Percentiles rank a stretch among this genome's conserved stretches.
phyloP scores from a whole-genome alignment of 2,888 invertebrate genomes.

The Mamestra brassicae region DNA sequence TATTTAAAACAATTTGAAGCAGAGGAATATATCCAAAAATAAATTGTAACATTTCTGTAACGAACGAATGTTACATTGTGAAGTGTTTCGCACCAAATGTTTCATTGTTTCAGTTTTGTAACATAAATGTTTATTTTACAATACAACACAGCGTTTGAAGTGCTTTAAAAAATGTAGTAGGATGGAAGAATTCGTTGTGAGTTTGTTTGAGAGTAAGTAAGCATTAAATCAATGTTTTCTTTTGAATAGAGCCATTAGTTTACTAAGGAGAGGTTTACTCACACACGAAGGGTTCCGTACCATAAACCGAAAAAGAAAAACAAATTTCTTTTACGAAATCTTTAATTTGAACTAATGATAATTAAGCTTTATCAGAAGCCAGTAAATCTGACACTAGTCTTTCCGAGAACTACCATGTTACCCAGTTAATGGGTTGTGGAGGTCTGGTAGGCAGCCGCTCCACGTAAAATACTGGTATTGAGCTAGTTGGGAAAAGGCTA shows the following conservation, averaged over 20 bases:
- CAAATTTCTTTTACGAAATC: no score
- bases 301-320: no score
- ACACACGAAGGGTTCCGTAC: no score
- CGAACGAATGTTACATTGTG: constrained; percentile 30
- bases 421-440: no score
- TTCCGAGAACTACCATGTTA: no score
- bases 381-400: no score
- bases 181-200: neutral
- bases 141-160: constrained; percentile 43
- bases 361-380: no score
- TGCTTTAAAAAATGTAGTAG: constrained; percentile 34
- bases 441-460: no score
- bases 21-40: constrained; percentile 46
- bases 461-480: no score
- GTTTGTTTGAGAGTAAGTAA: constrained; percentile 22
- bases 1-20: constrained; percentile 54
- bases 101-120: constrained; percentile 54
- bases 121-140: constrained; percentile 51
- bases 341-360: no score
- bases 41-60: constrained; percentile 48
- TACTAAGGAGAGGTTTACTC: neutral
- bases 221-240: constrained; percentile 11
- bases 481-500: no score
- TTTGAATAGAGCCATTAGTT: neutral
- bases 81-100: constrained; percentile 43